Evolutionary conservation across 2,888 invertebrate genomes (phyloP).

Genomic region (Cheilosia variabilis): DNA sequence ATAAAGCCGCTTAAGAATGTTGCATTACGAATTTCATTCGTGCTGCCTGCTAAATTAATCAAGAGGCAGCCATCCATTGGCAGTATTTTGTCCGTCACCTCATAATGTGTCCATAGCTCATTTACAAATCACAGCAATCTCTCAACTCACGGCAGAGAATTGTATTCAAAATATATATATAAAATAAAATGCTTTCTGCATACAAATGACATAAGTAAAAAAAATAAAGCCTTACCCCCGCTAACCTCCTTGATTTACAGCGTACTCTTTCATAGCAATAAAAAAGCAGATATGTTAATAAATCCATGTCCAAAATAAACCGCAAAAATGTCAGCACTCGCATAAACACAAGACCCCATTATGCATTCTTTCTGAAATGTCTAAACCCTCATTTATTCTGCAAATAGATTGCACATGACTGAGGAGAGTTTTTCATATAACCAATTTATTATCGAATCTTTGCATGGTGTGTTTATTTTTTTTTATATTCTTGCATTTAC

Average conservation of each 20-base stretch:
- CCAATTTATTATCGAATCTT: conserved; percentile 28
- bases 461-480: conserved; percentile 28
- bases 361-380: conserved; percentile 14
- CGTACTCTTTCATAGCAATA: background rate
- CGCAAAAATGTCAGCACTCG: conserved; percentile 34
- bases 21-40: no score
- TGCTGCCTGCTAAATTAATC: no score
- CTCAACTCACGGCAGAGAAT: no score
- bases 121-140: no score
- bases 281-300: conserved; percentile 10
- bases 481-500: background rate
- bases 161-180: no score
- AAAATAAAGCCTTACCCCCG: background rate
- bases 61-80: no score
- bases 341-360: conserved; percentile 38
- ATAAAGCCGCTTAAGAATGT: no score
- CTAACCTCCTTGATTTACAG: conserved; percentile 33
- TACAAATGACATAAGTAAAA: no score
- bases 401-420: conserved; percentile 42
- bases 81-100: no score
- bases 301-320: conserved; percentile 52
- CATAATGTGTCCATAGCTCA: no score
- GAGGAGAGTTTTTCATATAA: conserved; percentile 2
- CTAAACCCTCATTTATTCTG: conserved; percentile 35
- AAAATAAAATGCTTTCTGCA: no score